Base-by-base conservation (phyloP, 2,888 invertebrate genomes). In the Drosophila atripex region DNA sequence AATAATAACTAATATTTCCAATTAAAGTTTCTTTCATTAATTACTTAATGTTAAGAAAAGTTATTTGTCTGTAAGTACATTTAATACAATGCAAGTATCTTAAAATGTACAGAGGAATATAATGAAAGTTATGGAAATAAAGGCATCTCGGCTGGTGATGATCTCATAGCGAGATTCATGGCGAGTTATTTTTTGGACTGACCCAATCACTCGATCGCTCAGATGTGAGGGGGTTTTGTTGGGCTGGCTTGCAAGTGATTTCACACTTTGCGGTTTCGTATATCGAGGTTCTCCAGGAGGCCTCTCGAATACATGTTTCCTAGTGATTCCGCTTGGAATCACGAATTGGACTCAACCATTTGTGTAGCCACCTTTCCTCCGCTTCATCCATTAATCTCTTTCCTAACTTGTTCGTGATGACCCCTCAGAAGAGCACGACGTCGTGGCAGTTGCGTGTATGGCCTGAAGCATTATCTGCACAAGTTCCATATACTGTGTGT, bases 391-490 rank as follows among this genome's bases (percentile, higher is more conserved):
- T 56, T 50, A 28, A 28, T 43, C 18, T 45, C 38, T 28, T 23
- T 8, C 16, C 12, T 16, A 18, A 23, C 11, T 39, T 32, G 50
- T 63, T 51, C 25, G 38, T 43, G 45, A 38, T 51, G 61, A 60
- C 51, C 63, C 51, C 43, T 43, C 21, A 3, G 21, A 21, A 45
- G 59, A 61, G 18, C n/a, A n/a, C n/a, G n/a, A n/a, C n/a, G n/a
- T n/a, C n/a, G n/a, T n/a, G n/a, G n/a, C 61, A 25, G 49, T 71
- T 70, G 69, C 69, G 69, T 70, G 69, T 61, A 35, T 30, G 61
- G 32, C 53, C 28, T 32, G 53, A 21, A 50, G 43, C 50, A 70
- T 61, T 70, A 61, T 61, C 71, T 54, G 45, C 35, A 39, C 61
- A 61, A 50, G 71, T 61, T 71, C 18, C 2, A 53, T 50, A 61